Conservation (phyloP, 2,113 vertebrate species). For the Gadus macrocephalus region DNA sequence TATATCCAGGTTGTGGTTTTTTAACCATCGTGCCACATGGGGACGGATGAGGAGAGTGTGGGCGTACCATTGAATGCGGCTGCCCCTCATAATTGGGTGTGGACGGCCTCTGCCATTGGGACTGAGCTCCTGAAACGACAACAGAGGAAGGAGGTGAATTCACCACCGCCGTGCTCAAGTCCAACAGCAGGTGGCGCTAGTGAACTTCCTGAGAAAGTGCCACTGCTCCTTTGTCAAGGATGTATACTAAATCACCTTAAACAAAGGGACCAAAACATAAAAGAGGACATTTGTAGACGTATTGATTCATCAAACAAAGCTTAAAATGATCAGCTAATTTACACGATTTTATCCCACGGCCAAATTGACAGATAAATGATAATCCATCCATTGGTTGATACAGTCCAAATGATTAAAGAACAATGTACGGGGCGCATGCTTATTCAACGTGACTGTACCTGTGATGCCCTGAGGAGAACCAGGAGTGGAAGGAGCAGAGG, state of each 20-base stretch:
- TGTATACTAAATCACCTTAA: neutral
- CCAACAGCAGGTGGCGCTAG: slow-evolving; percentile 65
- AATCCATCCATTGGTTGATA: too few species aligned
- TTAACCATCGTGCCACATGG: too few species aligned
- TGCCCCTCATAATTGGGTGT: slow-evolving; percentile 91
- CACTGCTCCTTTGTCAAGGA: neutral
- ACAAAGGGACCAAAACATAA: neutral
- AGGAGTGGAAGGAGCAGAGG: slow-evolving; percentile 91
- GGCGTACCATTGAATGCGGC: slow-evolving; percentile 88
- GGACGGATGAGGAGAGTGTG: neutral
- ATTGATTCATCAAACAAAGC: too few species aligned
- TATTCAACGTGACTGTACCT: slow-evolving; percentile 70
- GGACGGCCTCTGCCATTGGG: slow-evolving; percentile 89
- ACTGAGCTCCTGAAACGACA: slow-evolving; percentile 73
- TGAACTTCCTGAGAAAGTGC: slow-evolving; percentile 19
- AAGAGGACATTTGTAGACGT: neutral
- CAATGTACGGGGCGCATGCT: neutral
- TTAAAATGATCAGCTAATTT: too few species aligned
- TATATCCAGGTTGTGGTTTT: too few species aligned
- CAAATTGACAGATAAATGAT: too few species aligned
- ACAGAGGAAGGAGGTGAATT: neutral
- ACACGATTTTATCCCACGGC: too few species aligned
- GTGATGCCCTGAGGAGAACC: slow-evolving; percentile 93
- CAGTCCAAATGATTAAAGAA: neutral
- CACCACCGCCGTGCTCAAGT: slow-evolving; percentile 8